Evolutionary conservation across 2,113 vertebrate genomes (phyloP).

Genomic region (Hemiscyllium ocellatum): DNA sequence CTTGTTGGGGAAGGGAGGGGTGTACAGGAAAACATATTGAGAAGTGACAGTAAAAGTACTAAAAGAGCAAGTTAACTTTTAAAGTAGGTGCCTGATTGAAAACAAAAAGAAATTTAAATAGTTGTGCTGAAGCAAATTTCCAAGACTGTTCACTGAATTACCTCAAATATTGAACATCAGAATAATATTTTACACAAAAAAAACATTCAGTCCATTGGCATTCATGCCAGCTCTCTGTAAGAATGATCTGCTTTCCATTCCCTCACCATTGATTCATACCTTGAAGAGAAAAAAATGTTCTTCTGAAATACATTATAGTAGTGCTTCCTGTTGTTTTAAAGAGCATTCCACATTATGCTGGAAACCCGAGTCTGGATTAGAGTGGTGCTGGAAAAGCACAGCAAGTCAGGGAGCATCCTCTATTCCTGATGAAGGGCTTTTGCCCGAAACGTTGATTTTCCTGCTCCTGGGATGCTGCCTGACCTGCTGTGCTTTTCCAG

Average conservation of each 20-base stretch:
- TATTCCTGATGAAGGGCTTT: too few species aligned
- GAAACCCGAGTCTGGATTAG: too few species aligned
- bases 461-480: too few species aligned
- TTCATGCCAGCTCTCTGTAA: neutral
- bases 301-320: neutral
- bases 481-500: too few species aligned
- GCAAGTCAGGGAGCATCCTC: too few species aligned
- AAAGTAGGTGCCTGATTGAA: too few species aligned
- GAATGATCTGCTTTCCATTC: neutral
- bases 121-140: neutral
- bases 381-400: too few species aligned
- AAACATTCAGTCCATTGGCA: neutral
- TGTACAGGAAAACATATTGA: neutral
- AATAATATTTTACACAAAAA: neutral
- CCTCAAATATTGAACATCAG: neutral
- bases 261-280: neutral
- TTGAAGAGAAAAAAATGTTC: neutral
- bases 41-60: neutral
- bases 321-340: neutral
- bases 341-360: neutral
- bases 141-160: neutral
- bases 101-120: neutral
- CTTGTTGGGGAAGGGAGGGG: neutral
- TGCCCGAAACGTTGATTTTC: too few species aligned
- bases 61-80: neutral